Percentiles rank a stretch among this genome's conserved stretches.
Evolutionary conservation across 2,797 vertebrate species (phyloP).

Genomic region (Myiotriccus ornatus): DNA sequence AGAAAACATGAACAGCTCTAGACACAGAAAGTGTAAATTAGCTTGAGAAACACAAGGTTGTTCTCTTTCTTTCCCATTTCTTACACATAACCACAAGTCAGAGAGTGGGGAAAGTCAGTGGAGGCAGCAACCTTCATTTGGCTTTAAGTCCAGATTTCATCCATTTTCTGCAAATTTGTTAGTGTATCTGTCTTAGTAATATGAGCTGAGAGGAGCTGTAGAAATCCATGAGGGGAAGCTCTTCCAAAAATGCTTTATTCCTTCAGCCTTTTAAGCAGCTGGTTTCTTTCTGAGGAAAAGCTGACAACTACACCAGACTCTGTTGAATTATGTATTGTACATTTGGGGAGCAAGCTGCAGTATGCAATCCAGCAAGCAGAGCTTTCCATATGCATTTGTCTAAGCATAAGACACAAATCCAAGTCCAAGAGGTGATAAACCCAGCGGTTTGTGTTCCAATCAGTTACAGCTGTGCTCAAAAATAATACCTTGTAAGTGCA

Average conservation of each 20-base stretch:
- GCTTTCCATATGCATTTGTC: slow-evolving; percentile 12
- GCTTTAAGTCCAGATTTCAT: slow-evolving; percentile 6
- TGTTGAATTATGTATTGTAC: slow-evolving; percentile 48
- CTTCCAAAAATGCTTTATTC: slow-evolving; percentile 28
- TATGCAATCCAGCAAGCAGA: background rate
- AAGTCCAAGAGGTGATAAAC: slow-evolving; percentile 62
- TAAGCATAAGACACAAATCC: slow-evolving; percentile 39
- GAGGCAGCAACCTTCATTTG: background rate
- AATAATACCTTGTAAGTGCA: slow-evolving; percentile 59
- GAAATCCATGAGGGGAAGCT: background rate
- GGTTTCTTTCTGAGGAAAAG: slow-evolving; percentile 48
- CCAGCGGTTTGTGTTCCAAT: slow-evolving; percentile 41
- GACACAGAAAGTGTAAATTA: background rate
- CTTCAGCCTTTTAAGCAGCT: slow-evolving; percentile 40
- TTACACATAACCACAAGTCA: background rate
- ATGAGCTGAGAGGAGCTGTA: background rate
- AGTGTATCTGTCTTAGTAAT: slow-evolving; percentile 3
- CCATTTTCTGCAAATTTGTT: slow-evolving; percentile 27
- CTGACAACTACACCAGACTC: slow-evolving; percentile 29
- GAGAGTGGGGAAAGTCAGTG: background rate
- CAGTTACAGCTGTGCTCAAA: slow-evolving; percentile 41
- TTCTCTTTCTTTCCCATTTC: background rate
- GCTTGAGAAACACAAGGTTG: background rate
- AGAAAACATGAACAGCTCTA: background rate
- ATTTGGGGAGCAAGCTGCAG: slow-evolving; percentile 31